These are phyloP conservation scores for Cosmopolites sordidus DNA, from an alignment of 2,888 invertebrate genomes.

Conservation along the genomic window DNA sequence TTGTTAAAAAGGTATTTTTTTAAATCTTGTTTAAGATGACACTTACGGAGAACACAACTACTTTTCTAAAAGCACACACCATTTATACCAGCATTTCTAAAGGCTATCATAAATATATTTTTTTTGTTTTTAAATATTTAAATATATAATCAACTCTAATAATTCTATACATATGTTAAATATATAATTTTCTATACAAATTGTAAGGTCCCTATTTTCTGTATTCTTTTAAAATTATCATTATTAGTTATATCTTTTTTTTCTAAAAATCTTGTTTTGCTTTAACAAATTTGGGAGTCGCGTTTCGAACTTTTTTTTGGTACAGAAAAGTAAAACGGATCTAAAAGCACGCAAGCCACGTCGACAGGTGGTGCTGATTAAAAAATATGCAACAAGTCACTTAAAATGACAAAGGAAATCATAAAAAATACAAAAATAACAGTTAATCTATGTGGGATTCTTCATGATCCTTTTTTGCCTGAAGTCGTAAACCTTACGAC, in stretches of 20 bases:
- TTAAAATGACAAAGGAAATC: neutral
- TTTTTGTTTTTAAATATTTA: conserved; percentile 47
- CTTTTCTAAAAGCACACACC: conserved; percentile 49
- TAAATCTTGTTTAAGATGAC: conserved; percentile 36
- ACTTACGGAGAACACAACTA: conserved; percentile 41
- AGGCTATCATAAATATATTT: conserved; percentile 44
- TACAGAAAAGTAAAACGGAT: neutral
- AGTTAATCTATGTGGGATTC: conserved; percentile 45
- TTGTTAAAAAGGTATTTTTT: conserved; percentile 17
- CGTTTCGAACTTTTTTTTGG: neutral
- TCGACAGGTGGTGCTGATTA: conserved; percentile 14
- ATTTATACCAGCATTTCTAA: conserved; percentile 46
- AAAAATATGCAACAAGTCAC: conserved; percentile 1
- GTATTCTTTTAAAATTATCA: conserved; percentile 8
- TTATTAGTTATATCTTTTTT: conserved; percentile 3
- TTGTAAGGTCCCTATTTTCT: conserved; percentile 33
- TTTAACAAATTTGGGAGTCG: conserved; percentile 5
- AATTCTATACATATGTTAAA: conserved; percentile 44
- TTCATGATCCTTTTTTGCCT: conserved; percentile 71
- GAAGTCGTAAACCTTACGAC: conserved; percentile 92
- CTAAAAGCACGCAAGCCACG: conserved; percentile 7
- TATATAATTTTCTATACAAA: conserved; percentile 40
- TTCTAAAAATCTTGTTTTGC: neutral
- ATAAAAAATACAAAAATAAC: neutral
- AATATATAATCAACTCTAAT: conserved; percentile 41